Base-by-base conservation (phyloP, 2,113 vertebrate genomes). In the Tachysurus fulvidraco region DNA sequence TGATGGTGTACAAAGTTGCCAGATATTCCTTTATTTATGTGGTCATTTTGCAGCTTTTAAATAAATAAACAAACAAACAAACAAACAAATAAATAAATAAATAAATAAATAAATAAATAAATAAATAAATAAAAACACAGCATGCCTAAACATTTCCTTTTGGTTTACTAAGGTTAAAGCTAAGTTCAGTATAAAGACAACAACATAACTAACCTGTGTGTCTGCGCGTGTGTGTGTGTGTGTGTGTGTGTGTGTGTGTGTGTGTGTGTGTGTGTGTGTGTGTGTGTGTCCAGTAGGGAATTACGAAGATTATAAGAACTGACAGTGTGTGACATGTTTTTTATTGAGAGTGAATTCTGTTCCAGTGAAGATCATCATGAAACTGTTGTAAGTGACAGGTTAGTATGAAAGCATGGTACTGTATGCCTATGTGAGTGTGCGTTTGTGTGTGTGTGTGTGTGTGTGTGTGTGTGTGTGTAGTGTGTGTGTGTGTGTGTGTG, bases 191-290 rank as follows among this genome's bases (percentile, higher is more conserved):
- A 23, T 46, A 46, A 73, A 7, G 7, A 73, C 44, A 19, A 59
- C 19, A 69, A n/a, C 62, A 28, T 71, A 17, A 69, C 7, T 44
- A 44, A 73, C 3, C 64, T 71, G n/a, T 65, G 64, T 71, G 67
- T 28, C 11, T 28, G n/a, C n/a, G n/a, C n/a, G 30, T 46, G 64
- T 30, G 55, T 60, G 55, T 73, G 50, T 23, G 62, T 13, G 36
- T 36, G 36, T 36, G 36, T 36, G 36, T 36, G 36, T 36, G 36
- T 36, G 36, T 36, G 36, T 36, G 69, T 65, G 21, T 64, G 41
- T 77, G 69, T 65, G 21, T 64, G 41, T 77, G 60, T 78, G 57
- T 64, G 74, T 71, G 57, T 41, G 41, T 83, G 77, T 82, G 54
- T 71, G 78, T 25, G 41, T 69, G n/a, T 62, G 55, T 30, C 11